A percentile compares a stretch with the other conserved stretches of the same genome.
Evolutionary conservation across 2,113 vertebrate genomes (phyloP).

Genomic region (Mohoua ochrocephala): DNA sequence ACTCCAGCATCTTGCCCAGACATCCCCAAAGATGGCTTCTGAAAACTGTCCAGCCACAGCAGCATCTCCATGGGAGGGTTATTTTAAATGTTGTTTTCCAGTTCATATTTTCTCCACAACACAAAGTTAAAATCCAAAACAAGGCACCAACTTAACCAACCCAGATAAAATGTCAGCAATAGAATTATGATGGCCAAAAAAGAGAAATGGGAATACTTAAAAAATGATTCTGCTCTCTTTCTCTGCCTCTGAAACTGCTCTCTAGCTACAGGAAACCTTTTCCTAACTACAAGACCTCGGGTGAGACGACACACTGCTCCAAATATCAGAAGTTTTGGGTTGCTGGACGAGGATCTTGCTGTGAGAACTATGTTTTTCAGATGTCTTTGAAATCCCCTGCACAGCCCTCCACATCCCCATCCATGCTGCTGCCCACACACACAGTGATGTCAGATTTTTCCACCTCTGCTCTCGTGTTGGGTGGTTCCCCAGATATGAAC

Average conservation of each 20-base stretch:
- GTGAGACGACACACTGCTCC: background rate
- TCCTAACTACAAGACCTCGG: background rate
- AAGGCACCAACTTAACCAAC: background rate
- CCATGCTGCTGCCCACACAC: background rate
- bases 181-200: background rate
- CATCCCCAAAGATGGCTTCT: no score
- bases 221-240: background rate
- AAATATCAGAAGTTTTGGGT: background rate
- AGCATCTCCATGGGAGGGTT: background rate
- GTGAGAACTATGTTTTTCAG: background rate
- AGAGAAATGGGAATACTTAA: background rate
- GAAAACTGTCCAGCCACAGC: background rate
- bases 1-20: background rate
- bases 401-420: background rate
- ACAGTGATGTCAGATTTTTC: rapidly evolving
- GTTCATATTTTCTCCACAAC: background rate
- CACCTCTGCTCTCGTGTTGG: background rate
- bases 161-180: background rate
- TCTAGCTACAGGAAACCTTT: background rate
- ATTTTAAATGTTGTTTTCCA: background rate
- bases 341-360: background rate
- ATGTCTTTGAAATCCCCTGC: background rate
- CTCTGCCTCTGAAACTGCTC: background rate
- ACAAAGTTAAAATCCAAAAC: background rate
- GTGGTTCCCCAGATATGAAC: background rate